A percentile compares a stretch with the other conserved stretches of the same genome.
These are phyloP conservation scores for Drosophila barbarae DNA, from an alignment of 2,888 invertebrate species.

Conservation along the genomic window DNA sequence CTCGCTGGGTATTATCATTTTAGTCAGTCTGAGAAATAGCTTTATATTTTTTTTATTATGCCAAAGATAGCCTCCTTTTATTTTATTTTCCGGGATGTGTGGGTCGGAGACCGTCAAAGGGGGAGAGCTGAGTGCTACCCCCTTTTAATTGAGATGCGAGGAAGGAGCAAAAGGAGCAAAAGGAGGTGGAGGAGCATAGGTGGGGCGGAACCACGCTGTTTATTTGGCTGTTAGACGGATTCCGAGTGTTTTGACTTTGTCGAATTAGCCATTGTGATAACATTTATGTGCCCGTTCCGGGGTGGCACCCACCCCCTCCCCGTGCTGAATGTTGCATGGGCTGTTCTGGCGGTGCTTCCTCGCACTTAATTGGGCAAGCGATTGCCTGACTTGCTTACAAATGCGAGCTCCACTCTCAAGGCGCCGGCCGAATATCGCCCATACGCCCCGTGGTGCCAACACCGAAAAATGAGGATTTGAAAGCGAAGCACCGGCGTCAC, in stretches of 20 bases:
- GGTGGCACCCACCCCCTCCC: not conserved
- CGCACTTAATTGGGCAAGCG: conserved; percentile 72
- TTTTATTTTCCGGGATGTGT: conserved; percentile 4
- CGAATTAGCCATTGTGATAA: conserved; percentile 71
- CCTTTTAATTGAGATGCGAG: conserved; percentile 39
- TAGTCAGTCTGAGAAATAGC: too few relatives aligned
- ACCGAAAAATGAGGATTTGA: conserved; percentile 12
- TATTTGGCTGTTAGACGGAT: conserved; percentile 54
- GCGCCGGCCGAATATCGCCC: conserved; percentile 27
- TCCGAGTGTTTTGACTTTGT: conserved; percentile 67
- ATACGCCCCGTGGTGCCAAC: conserved; percentile 15
- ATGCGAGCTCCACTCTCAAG: conserved; percentile 44
- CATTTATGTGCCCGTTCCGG: conserved; percentile 40
- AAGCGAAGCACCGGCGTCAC: conserved; percentile 37
- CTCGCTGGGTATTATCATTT: too few relatives aligned
- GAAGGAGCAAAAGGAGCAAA: not conserved
- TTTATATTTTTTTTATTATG: too few relatives aligned
- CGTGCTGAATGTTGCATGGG: not conserved
- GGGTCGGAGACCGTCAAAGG: not conserved
- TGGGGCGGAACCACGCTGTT: conserved; percentile 26
- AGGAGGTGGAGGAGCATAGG: not conserved
- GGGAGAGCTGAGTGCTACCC: not conserved
- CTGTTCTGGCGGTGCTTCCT: conserved; percentile 52
- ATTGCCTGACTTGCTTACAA: conserved; percentile 72
- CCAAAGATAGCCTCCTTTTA: not conserved